Evolutionary conservation across 2,113 vertebrate genomes (phyloP).

Genomic region (Caretta caretta): DNA sequence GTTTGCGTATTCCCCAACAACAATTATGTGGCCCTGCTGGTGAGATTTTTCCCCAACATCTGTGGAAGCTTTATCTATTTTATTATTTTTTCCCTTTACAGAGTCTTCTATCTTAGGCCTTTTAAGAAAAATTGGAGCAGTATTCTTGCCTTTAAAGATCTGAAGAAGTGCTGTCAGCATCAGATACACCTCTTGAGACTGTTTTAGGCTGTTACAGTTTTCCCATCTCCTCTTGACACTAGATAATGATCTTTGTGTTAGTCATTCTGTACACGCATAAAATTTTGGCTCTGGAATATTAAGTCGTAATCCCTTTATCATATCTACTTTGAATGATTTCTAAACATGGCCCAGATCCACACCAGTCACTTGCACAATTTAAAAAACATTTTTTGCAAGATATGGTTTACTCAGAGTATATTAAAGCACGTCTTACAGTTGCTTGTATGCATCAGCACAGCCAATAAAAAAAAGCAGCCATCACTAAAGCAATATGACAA

Average conservation of each 20-base stretch:
- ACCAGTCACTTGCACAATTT: constrained; percentile 25
- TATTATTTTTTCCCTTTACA: background rate
- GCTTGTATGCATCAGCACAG: background rate
- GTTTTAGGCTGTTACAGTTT: constrained; percentile 42
- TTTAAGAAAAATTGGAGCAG: background rate
- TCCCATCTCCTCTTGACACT: constrained; percentile 54
- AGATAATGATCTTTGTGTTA: constrained; percentile 67
- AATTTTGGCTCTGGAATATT: background rate
- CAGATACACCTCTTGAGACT: constrained; percentile 20
- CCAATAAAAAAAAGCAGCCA: background rate
- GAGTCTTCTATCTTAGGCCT: background rate
- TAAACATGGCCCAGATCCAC: constrained; percentile 52
- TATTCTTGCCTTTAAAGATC: background rate
- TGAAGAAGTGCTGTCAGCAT: background rate
- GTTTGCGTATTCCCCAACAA: background rate
- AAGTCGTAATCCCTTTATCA: constrained; percentile 58
- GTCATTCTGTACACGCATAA: constrained; percentile 51
- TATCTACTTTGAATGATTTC: constrained; percentile 20
- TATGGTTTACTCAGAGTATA: background rate
- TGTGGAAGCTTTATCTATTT: background rate
- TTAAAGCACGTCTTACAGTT: background rate
- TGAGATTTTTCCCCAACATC: background rate
- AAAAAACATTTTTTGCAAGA: constrained; percentile 23
- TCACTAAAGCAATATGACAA: background rate
- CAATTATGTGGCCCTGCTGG: background rate